Percentiles rank a stretch among this genome's conserved stretches.
phyloP scores from a whole-genome alignment of 2,113 vertebrate genomes.

The Tachysurus fulvidraco region DNA sequence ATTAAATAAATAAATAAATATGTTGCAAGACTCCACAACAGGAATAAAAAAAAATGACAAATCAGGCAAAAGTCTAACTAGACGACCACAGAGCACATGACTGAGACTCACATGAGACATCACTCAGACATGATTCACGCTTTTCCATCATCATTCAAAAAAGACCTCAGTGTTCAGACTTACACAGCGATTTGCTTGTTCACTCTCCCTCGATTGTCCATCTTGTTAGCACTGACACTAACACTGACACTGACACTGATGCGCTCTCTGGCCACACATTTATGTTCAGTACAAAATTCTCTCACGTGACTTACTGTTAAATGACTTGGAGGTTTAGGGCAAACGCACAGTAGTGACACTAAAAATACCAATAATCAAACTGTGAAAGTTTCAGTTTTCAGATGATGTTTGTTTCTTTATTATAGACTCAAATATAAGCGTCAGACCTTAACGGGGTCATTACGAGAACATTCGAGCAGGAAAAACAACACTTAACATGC shows the following conservation, averaged over 20 bases:
- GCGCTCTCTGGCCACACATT: background rate
- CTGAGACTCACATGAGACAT: background rate
- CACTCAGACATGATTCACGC: background rate
- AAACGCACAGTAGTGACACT: background rate
- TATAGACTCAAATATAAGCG: background rate
- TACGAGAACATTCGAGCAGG: background rate
- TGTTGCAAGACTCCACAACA: background rate
- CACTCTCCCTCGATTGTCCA: background rate
- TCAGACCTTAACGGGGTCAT: background rate
- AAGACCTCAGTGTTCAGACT: conserved; percentile 11
- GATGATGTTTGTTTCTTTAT: background rate
- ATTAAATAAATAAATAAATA: no score
- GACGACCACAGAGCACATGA: conserved; percentile 9
- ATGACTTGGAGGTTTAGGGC: background rate
- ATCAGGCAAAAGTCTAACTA: background rate
- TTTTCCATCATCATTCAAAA: background rate
- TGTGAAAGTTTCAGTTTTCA: background rate
- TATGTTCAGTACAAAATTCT: background rate
- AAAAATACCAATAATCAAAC: background rate
- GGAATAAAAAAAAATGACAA: background rate
- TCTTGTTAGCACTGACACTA: background rate
- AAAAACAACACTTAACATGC: background rate
- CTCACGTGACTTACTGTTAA: background rate
- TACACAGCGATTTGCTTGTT: background rate
- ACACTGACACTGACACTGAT: background rate